Conservation (phyloP, 2,113 vertebrate genomes). For the Equus przewalskii region DNA sequence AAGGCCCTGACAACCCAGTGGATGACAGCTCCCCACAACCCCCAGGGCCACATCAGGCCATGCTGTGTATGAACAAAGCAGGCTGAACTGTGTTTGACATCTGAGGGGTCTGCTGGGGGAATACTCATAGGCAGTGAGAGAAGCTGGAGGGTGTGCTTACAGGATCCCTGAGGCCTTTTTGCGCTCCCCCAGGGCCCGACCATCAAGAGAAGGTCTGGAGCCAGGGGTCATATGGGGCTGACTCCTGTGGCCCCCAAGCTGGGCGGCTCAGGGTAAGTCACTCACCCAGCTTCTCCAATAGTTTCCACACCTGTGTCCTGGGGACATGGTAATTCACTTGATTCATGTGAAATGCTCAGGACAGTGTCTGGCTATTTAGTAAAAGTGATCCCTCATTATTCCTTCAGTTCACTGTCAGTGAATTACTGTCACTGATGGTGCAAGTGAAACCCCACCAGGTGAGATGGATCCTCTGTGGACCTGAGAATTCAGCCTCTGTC, state of each 20-base stretch:
- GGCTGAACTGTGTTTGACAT: background rate
- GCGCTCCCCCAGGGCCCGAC: background rate
- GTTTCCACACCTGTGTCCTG: too few species aligned
- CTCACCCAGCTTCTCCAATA: too few species aligned
- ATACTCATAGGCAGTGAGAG: background rate
- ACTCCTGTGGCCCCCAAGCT: background rate
- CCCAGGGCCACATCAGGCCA: background rate
- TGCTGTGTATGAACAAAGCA: background rate
- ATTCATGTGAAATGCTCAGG: background rate
- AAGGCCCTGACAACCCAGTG: background rate
- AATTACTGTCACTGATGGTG: background rate
- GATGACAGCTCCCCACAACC: background rate
- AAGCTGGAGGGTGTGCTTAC: background rate
- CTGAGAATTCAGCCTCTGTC: background rate
- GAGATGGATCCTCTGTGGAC: accelerated
- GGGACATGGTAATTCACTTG: background rate
- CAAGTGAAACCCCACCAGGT: background rate
- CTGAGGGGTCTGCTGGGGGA: too few species aligned
- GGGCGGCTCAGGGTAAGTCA: background rate
- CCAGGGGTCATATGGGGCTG: background rate
- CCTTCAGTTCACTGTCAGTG: background rate
- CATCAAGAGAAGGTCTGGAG: background rate
- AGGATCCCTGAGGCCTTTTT: background rate
- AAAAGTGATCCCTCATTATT: background rate
- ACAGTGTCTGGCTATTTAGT: background rate